A percentile compares a stretch with the other conserved stretches of the same genome.
Conservation (phyloP, 2,113 vertebrate genomes). For the Istiophorus platypterus region DNA sequence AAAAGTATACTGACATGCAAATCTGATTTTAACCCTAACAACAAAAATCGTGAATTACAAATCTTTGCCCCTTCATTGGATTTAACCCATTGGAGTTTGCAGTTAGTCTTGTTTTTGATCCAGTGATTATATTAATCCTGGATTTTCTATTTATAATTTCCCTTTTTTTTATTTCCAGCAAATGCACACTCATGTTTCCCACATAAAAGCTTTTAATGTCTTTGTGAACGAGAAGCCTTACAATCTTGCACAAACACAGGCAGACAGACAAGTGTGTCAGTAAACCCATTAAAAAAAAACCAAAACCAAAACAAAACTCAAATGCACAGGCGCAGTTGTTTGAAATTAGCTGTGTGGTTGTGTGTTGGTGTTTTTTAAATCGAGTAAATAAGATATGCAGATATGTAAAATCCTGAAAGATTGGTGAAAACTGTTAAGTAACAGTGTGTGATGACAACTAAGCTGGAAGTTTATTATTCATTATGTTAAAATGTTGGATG, state of each 20-base stretch:
- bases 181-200: constrained; percentile 24
- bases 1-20: neutral
- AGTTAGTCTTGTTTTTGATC: neutral
- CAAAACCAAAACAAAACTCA: neutral
- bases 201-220: constrained; percentile 47
- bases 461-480: too few relatives aligned
- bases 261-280: constrained; percentile 60
- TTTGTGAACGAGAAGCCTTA: constrained; percentile 46
- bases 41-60: neutral
- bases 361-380: neutral
- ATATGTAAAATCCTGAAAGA: neutral
- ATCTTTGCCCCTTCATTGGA: neutral
- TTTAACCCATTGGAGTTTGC: neutral
- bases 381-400: neutral
- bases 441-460: neutral
- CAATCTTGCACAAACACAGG: constrained; percentile 56
- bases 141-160: constrained; percentile 17
- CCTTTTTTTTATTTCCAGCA: constrained; percentile 6
- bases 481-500: too few relatives aligned
- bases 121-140: constrained; percentile 11
- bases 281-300: constrained; percentile 17
- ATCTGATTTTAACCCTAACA: neutral
- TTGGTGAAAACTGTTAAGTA: neutral
- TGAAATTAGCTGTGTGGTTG: neutral
- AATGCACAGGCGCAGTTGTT: neutral